Base-by-base conservation (phyloP, 1,140 invertebrate species). In the Oedothorax gibbosus region DNA sequence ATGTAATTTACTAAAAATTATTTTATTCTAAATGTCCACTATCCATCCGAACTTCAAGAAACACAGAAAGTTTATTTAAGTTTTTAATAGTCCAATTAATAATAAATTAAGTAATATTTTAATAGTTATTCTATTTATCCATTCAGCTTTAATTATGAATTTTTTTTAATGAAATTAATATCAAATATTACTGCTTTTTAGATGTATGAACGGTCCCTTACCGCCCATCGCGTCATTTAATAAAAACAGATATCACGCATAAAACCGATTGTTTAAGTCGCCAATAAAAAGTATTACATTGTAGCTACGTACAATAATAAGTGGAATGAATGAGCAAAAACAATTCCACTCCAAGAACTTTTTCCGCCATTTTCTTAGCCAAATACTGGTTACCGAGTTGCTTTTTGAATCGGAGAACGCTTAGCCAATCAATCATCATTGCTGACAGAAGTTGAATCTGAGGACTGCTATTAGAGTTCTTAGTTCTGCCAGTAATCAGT, bases 231-330 rank as follows among this genome's bases (percentile, higher is more conserved):
- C 75, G n/a, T 76, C 81, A 56, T 64, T 84, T 84, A 84, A 84
- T 76, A 84, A 84, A 84, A 84, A 76, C 81, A 84, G 72, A 75
- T 76, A 84, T 84, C 81, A 84, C 81, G 81, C 81, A 84, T 84
- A 84, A 84, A 84, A 84, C 81, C 81, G 81, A 84, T 84, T 84
- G 72, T 68, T 64, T 21, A 54, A 50, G 21, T 51, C 49, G 7
- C 68, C 68, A 66, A 75, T 66, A 75, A 84, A 84, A 84, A 76
- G 72, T 75, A 84, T 73, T 66, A 84, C 81, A 84, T 84, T 84
- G 81, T 84, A 76, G 60, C 81, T 66, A 57, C n/a, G n/a, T 83
- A 50, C 51, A 50, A 60, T 75, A 84, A 84, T 84, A 76, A 84
- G 62, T 35, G 69, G 71, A 75, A 84, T 66, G 49, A 60, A 49